Evolutionary conservation across 1,140 invertebrate species (phyloP).

Genomic region (Brachystomella parvula): DNA sequence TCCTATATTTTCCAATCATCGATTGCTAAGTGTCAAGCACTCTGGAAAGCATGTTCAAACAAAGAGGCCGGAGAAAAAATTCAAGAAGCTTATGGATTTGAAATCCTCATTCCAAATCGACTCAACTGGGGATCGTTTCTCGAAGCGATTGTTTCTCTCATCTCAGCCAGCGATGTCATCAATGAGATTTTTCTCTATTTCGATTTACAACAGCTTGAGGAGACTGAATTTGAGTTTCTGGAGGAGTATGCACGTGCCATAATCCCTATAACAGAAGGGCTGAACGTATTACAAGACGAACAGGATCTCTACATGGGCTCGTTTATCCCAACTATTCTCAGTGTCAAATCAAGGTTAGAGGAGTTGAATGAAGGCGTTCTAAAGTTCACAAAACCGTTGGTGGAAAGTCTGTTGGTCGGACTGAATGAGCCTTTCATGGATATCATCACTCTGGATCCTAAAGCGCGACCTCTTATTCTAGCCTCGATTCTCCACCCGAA

Average conservation of each 20-base stretch:
- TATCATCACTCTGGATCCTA: neutral
- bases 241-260: slow-evolving; percentile 9
- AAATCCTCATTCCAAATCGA: slow-evolving; percentile 4
- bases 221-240: slow-evolving; percentile 18
- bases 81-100: neutral
- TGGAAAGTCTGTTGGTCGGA: slow-evolving; percentile 5
- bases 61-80: slow-evolving; percentile 11
- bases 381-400: neutral
- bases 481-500: slow-evolving; percentile 20
- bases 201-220: neutral
- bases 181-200: neutral
- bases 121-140: slow-evolving; percentile 15
- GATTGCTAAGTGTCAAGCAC: slow-evolving; percentile 6
- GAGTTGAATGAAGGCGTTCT: neutral
- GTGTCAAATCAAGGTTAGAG: slow-evolving; percentile 8
- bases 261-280: neutral
- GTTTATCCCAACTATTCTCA: slow-evolving; percentile 17
- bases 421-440: slow-evolving; percentile 4
- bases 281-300: slow-evolving; percentile 16
- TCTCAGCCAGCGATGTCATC: neutral
- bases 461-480: slow-evolving; percentile 13
- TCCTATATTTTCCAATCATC: neutral
- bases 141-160: slow-evolving; percentile 13
- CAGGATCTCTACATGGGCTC: slow-evolving; percentile 11
- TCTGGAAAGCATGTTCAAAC: slow-evolving; percentile 2